Conservation (phyloP, 2,888 invertebrate genomes). For the Frankliniella fusca region DNA sequence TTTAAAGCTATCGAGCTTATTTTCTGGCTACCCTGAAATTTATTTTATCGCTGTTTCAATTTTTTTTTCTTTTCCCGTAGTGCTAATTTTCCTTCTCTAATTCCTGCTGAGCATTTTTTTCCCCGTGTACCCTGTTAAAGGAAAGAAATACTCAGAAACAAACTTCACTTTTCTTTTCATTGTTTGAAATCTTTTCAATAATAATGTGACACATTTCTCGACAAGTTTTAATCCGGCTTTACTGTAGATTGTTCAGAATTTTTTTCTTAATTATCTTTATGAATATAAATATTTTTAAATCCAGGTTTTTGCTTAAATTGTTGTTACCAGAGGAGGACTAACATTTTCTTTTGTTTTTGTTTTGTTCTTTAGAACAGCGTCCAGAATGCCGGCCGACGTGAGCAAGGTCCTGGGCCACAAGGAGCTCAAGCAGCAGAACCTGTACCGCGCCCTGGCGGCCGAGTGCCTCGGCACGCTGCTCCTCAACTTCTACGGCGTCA, state of each 20-base stretch:
- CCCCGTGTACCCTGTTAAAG: background rate
- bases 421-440: slow-evolving; percentile 60
- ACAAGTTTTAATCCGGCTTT: no score
- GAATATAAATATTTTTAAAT: background rate
- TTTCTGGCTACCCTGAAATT: no score
- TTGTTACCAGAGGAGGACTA: slow-evolving; percentile 45
- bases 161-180: no score
- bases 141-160: background rate
- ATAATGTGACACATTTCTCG: no score
- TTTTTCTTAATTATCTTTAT: background rate
- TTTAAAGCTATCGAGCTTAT: no score
- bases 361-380: background rate
- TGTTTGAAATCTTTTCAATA: no score
- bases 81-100: no score
- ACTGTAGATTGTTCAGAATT: no score
- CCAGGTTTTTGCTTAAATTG: background rate
- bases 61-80: no score
- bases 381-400: slow-evolving; percentile 55
- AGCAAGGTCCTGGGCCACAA: slow-evolving; percentile 63
- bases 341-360: slow-evolving; percentile 50
- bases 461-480: slow-evolving; percentile 84
- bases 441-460: slow-evolving; percentile 78
- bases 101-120: no score
- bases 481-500: slow-evolving; percentile 86
- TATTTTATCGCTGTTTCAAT: no score